Evolutionary conservation across 2,888 invertebrate species (phyloP).

Genomic region (Phragmatobia fuliginosa): DNA sequence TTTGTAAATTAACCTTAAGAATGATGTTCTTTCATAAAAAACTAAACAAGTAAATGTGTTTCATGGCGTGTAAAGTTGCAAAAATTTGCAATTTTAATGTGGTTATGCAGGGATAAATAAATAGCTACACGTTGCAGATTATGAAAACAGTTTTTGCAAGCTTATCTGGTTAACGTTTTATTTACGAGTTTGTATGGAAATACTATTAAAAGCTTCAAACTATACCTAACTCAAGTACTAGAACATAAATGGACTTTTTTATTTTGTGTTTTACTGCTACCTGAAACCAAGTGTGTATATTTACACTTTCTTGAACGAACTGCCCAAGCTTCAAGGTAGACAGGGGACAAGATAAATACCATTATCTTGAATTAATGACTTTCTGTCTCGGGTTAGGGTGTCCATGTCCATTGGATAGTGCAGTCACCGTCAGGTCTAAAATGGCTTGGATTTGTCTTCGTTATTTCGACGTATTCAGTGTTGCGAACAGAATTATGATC

Average conservation of each 20-base stretch:
- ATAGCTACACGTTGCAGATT: slow-evolving; percentile 24
- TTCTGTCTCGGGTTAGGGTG: slow-evolving; percentile 75
- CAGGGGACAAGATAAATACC: slow-evolving; percentile 77
- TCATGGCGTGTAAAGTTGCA: slow-evolving; percentile 51
- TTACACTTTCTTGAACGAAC: slow-evolving; percentile 65
- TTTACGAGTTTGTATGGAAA: background rate
- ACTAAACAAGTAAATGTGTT: slow-evolving; percentile 36
- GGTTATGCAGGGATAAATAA: slow-evolving; percentile 24
- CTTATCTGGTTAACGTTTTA: background rate
- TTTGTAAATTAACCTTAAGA: background rate
- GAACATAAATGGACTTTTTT: background rate
- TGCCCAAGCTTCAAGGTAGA: slow-evolving; percentile 63
- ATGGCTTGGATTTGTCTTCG: slow-evolving; percentile 83
- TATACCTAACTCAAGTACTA: background rate
- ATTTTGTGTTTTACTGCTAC: slow-evolving; percentile 11
- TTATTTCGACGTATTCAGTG: slow-evolving; percentile 72
- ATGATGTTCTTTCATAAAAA: slow-evolving; percentile 28
- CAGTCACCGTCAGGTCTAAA: slow-evolving; percentile 66
- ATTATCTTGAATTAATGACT: slow-evolving; percentile 80
- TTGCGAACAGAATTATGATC: slow-evolving; percentile 68
- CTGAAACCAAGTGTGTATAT: slow-evolving; percentile 38
- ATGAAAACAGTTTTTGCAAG: slow-evolving; percentile 30
- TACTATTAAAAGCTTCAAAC: background rate
- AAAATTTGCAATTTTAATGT: slow-evolving; percentile 60
- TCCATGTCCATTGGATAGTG: slow-evolving; percentile 52